These are phyloP conservation scores for Zygaena filipendulae DNA, from an alignment of 2,888 invertebrate genomes.

Conservation along the genomic window DNA sequence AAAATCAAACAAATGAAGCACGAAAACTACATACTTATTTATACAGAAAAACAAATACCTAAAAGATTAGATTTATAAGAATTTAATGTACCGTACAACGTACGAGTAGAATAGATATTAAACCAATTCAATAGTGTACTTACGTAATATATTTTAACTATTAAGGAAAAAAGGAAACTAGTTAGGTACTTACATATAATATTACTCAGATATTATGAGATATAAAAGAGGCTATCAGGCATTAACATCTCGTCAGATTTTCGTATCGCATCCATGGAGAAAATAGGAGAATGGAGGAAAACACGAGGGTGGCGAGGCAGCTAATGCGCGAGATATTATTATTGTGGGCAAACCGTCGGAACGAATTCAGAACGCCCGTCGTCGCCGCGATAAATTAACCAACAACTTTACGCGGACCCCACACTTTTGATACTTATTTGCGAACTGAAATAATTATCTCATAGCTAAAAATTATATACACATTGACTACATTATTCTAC, in stretches of 20 bases:
- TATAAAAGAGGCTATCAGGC: conserved; percentile 38
- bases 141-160: too few relatives aligned
- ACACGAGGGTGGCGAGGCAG: conserved; percentile 37
- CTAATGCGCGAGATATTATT: conserved; percentile 44
- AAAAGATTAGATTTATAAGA: too few relatives aligned
- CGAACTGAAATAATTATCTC: conserved; percentile 5
- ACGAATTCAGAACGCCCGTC: conserved; percentile 22
- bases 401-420: conserved; percentile 12
- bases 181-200: too few relatives aligned
- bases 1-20: too few relatives aligned
- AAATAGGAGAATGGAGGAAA: conserved; percentile 26
- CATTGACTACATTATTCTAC: too few relatives aligned
- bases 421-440: conserved; percentile 8
- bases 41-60: too few relatives aligned
- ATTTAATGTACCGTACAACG: too few relatives aligned
- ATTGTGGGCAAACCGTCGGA: conserved; percentile 41
- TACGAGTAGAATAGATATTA: too few relatives aligned
- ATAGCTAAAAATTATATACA: too few relatives aligned
- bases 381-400: conserved; percentile 25
- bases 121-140: too few relatives aligned
- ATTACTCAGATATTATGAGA: conserved; percentile 41
- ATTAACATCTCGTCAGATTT: conserved; percentile 38
- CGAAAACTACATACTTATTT: too few relatives aligned
- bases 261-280: conserved; percentile 23
- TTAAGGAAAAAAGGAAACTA: too few relatives aligned